These are phyloP conservation scores for Lycopodina hypogea DNA, from an alignment of 37 sponge, comb jelly and placozoan species.

Conservation along the genomic window DNA sequence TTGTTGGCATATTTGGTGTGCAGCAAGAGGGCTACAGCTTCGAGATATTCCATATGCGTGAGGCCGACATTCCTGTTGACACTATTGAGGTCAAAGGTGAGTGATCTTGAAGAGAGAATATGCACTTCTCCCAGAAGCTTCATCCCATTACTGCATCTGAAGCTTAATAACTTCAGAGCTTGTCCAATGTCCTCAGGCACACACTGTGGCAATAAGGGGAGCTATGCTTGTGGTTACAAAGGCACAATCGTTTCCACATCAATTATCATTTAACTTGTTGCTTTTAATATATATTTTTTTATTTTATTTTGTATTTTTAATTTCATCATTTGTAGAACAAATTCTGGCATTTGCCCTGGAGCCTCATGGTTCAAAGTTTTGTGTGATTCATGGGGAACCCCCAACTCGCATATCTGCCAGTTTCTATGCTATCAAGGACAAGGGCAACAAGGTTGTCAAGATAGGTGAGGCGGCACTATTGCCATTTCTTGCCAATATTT, in stretches of 20 bases:
- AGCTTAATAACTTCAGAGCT: no score
- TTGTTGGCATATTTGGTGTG: neutral
- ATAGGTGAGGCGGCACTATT: conserved; percentile 41
- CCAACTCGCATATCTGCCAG: conserved; percentile 58
- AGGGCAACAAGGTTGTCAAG: conserved; percentile 37
- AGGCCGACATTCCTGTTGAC: conserved; percentile 92
- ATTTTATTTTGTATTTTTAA: neutral
- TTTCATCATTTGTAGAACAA: conserved; percentile 35
- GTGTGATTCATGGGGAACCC: conserved; percentile 82
- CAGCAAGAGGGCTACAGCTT: conserved; percentile 76
- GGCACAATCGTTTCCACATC: no score
- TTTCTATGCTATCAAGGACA: conserved; percentile 73
- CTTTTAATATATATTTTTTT: no score
- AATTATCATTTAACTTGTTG: no score
- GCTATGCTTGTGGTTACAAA: no score
- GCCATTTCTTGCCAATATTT: neutral
- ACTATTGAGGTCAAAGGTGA: conserved; percentile 95
- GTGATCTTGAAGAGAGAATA: neutral
- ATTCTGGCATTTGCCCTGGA: conserved; percentile 80
- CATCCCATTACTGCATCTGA: no score
- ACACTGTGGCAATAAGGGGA: no score
- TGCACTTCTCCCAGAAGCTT: no score
- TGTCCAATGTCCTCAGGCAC: no score
- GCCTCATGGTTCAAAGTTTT: conserved; percentile 86
- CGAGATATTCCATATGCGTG: conserved; percentile 90